Conservation (phyloP, 2,888 invertebrate species). For the Plagiodera versicolora region DNA sequence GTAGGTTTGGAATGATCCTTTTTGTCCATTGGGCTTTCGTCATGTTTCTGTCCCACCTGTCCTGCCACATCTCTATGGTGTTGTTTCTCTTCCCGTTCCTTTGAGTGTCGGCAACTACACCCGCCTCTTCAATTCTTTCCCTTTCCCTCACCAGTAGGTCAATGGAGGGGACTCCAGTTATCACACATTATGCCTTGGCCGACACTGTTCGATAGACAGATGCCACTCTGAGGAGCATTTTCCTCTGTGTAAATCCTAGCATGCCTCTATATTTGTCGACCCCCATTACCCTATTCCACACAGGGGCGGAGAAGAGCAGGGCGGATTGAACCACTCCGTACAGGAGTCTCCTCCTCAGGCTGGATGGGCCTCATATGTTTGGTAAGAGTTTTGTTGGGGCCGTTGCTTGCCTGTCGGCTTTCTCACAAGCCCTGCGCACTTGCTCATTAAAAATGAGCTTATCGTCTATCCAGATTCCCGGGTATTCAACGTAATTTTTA, state of each 20-base stretch:
- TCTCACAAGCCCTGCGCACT: neutral
- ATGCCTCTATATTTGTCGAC: neutral
- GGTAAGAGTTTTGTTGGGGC: slow-evolving; percentile 34
- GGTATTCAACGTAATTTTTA: slow-evolving; percentile 12
- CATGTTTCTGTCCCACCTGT: neutral
- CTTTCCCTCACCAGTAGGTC: slow-evolving; percentile 18
- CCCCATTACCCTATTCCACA: slow-evolving; percentile 16
- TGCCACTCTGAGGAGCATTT: slow-evolving; percentile 7
- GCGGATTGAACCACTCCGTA: slow-evolving; percentile 16
- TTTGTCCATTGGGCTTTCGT: neutral
- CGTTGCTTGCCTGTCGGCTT: slow-evolving; percentile 16
- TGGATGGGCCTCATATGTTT: slow-evolving; percentile 19
- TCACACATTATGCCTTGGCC: neutral
- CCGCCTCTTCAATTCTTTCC: neutral
- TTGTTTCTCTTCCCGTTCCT: neutral
- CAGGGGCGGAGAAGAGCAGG: slow-evolving; percentile 22
- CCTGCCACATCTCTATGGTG: slow-evolving; percentile 5
- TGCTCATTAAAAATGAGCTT: slow-evolving; percentile 9
- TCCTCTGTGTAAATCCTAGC: slow-evolving; percentile 2
- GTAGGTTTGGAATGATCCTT: neutral
- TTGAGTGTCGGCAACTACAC: neutral
- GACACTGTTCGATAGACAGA: slow-evolving; percentile 15
- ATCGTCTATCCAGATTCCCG: slow-evolving; percentile 16
- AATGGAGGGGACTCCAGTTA: slow-evolving; percentile 12
- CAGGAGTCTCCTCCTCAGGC: slow-evolving; percentile 15